Conservation (phyloP, 2,113 vertebrate species). For the Lipophrys pholis region DNA sequence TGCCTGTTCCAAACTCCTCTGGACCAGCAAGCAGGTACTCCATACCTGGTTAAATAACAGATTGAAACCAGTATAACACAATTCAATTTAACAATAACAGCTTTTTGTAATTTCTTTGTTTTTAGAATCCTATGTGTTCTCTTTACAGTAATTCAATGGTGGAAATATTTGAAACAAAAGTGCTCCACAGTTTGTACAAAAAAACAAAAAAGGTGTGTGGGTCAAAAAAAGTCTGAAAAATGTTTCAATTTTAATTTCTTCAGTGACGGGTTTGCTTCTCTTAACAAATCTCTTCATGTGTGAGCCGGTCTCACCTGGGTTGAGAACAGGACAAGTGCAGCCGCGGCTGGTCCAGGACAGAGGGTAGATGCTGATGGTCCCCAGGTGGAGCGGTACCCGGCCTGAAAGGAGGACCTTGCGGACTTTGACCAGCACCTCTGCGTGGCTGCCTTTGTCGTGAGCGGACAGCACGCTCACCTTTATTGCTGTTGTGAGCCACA, state of each 20-base stretch:
- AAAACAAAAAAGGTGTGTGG: too few species aligned
- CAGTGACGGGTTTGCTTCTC: neutral
- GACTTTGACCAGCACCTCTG: constrained; percentile 90
- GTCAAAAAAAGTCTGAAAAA: too few species aligned
- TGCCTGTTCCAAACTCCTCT: constrained; percentile 84
- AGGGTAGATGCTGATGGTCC: constrained; percentile 87
- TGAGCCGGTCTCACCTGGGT: constrained; percentile 82
- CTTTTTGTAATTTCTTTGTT: too few species aligned
- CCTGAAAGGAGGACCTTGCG: constrained; percentile 87
- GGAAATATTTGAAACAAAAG: too few species aligned
- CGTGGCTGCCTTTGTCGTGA: constrained; percentile 92
- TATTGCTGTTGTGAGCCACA: constrained; percentile 81
- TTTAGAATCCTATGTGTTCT: too few species aligned
- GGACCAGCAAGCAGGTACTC: constrained; percentile 90
- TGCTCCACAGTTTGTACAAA: too few species aligned
- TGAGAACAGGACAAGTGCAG: constrained; percentile 91
- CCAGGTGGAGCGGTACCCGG: constrained; percentile 79
- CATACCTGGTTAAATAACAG: constrained; percentile 74
- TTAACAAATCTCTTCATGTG: neutral
- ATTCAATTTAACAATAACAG: too few species aligned
- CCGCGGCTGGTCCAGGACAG: constrained; percentile 91
- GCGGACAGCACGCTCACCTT: constrained; percentile 91
- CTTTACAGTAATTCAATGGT: too few species aligned
- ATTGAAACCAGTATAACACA: too few species aligned
- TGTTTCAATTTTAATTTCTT: too few species aligned